Evolutionary conservation across 2,113 vertebrate genomes (phyloP), one percentile per base, ranked within the genome.

Genomic region (Plotosus lineatus): DNA sequence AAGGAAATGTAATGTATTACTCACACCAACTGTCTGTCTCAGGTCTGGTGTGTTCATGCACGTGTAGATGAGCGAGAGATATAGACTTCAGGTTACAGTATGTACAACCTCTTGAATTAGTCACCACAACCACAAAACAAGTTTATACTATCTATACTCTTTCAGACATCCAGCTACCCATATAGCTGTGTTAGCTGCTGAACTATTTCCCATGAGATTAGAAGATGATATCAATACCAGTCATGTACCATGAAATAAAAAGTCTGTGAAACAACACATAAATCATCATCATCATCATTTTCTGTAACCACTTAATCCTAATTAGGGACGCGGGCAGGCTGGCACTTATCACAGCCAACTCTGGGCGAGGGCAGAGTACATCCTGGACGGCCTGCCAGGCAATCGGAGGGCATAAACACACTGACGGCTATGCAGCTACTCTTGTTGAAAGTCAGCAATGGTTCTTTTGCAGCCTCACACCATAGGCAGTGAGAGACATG

Each of bases 71-170:
- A 77, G 17, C 6, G 76, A 61, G 28, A 75, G 42, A 63, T 71
- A 71, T 36, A 17, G 53, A 58, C 58, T 61, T 61, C 75, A 81
- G 44, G 61, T 71, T 78, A 80, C 58, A 44, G 48, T 17, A 60
- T 81, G 68, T 71, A 61, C 50, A 78, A 68, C n/a, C 68, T 81
- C 69, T 26, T 21, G 33, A 40, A 26, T 63, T 81, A 61, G 50
- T 42, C 77, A 82, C 19, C 36, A 26, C 61, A 79, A 31, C 72
- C 72, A 77, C 77, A 53, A 79, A 55, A 79, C 85, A 82, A 17
- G 77, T 77, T 72, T 17, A 50, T 40, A 82, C 82, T 82, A 69
- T 80, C 19, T 66, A 21, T 42, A 17, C 31, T 26, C 19, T 58
- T 31, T 40, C 8, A 21, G 51, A 38, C n/a, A 50, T 50, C 44